Evolutionary conservation across 1,140 invertebrate species (phyloP), one percentile per base, ranked within the genome.

Genomic region (Onthophagus taurus): DNA sequence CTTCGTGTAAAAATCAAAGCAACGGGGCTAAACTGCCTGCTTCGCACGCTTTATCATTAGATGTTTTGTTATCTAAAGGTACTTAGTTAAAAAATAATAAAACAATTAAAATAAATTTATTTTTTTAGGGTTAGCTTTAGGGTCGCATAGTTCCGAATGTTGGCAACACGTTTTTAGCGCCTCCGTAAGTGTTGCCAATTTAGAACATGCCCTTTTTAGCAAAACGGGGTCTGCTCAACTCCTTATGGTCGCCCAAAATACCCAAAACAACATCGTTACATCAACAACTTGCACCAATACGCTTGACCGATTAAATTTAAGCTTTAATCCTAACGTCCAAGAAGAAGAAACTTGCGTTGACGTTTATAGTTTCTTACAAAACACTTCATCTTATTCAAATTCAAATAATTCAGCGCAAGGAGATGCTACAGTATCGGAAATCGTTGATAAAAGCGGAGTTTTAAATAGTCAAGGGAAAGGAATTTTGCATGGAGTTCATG

Each of bases 101-200:
- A n/a, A n/a, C n/a, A n/a, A n/a, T n/a, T n/a, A n/a, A 26, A 33
- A 33, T n/a, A 42, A 31, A 17, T 29, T 74, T 53, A 44, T 44
- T 42, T 11, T 71, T 72, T 57, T 80, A 52, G 89, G 89, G 17
- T 66, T 96, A 20, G 90, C 94, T 61, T 72, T 95, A 20, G 90
- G 87, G 3, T 90, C 87, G 47, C 89, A 93, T 58, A 85, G 88
- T 18, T 76, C 83, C 26, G 86, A 92, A 47, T 94, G 89, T 58
- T 96, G 92, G 92, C 81, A 83, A 23, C 89, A 93, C 63, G 85
- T 96, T 44, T 92, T 96, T 60, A 81, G 82, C 63, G 91, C 79
- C 6, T 92, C 88, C 57, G 74, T 89, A n/a, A 89, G 91, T 59
- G 85, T 93, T 18, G 81, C 85, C n/a, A 83, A 83, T 53, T 64